Evolutionary conservation across 2,888 invertebrate genomes (phyloP).

Genomic region (Scrobipalpa costella): DNA sequence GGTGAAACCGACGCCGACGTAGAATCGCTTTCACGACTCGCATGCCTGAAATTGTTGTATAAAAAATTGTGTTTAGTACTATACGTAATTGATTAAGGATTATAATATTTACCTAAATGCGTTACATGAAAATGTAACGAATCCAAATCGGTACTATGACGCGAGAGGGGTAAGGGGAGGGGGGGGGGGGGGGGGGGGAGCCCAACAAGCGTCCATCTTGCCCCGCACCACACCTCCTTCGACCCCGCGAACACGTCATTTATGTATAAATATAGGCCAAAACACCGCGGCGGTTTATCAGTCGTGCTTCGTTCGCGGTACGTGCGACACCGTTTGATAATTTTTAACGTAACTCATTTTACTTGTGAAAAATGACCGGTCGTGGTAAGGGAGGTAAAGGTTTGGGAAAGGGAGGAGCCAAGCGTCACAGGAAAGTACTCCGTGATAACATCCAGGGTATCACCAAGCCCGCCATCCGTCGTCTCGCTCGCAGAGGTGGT

Average conservation of each 20-base stretch:
- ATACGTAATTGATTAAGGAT: no score
- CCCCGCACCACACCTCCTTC: neutral
- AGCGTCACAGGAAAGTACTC: constrained; percentile 90
- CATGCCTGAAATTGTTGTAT: no score
- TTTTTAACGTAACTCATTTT: neutral
- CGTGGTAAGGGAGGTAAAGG: constrained; percentile 91
- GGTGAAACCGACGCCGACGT: no score
- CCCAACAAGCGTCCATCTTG: no score
- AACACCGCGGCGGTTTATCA: no score
- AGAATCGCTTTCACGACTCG: no score
- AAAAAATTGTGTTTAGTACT: no score
- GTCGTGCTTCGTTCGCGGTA: neutral
- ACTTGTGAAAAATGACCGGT: constrained; percentile 82
- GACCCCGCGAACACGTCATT: neutral
- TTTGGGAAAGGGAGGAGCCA: constrained; percentile 89
- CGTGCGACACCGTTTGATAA: neutral
- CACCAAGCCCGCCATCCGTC: constrained; percentile 88
- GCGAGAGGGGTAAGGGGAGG: neutral
- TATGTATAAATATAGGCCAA: neutral
- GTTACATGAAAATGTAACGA: no score
- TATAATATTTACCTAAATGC: no score
- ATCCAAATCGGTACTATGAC: neutral
- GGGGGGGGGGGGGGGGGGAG: no score
- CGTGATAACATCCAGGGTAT: constrained; percentile 91
- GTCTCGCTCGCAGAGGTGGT: constrained; percentile 86